Evolutionary conservation across 2,888 invertebrate species (phyloP).

Genomic region (Phortica okadai): DNA sequence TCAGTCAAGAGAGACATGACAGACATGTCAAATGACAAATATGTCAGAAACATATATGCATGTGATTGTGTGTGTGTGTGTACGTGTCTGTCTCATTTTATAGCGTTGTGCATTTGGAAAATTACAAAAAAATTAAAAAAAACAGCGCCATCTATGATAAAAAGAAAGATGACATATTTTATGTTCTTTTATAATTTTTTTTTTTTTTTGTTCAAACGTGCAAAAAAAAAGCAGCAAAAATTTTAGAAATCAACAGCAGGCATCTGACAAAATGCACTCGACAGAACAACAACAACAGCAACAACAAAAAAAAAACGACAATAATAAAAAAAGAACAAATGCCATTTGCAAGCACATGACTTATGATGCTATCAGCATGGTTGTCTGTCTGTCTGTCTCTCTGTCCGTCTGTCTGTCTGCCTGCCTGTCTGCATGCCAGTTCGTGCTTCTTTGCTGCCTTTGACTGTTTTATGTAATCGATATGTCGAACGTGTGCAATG

Average conservation of each 20-base stretch:
- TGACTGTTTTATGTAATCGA: conserved; percentile 63
- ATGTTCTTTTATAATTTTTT: neutral
- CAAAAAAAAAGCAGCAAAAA: conserved; percentile 9
- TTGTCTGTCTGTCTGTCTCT: neutral
- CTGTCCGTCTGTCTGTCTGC: neutral
- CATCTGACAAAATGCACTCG: conserved; percentile 22
- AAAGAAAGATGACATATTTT: conserved; percentile 18
- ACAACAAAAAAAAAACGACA: neutral
- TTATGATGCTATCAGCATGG: neutral
- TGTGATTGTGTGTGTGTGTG: conserved; percentile 38
- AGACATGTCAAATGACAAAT: conserved; percentile 22
- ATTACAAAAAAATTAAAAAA: conserved; percentile 25
- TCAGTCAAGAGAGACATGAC: conserved; percentile 20
- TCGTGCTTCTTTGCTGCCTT: neutral
- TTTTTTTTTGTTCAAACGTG: no score
- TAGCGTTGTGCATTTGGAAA: neutral
- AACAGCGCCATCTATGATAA: conserved; percentile 52
- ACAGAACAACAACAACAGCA: neutral
- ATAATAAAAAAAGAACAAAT: conserved; percentile 45
- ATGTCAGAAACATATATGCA: conserved; percentile 39
- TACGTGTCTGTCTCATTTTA: conserved; percentile 30
- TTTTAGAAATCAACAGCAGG: neutral
- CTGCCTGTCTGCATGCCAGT: neutral
- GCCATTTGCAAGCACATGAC: conserved; percentile 53
- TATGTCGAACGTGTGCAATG: conserved; percentile 59